These are phyloP conservation scores for Lepidotrigona ventralis DNA, from an alignment of 1,140 invertebrate genomes.

Conservation along the genomic window DNA sequence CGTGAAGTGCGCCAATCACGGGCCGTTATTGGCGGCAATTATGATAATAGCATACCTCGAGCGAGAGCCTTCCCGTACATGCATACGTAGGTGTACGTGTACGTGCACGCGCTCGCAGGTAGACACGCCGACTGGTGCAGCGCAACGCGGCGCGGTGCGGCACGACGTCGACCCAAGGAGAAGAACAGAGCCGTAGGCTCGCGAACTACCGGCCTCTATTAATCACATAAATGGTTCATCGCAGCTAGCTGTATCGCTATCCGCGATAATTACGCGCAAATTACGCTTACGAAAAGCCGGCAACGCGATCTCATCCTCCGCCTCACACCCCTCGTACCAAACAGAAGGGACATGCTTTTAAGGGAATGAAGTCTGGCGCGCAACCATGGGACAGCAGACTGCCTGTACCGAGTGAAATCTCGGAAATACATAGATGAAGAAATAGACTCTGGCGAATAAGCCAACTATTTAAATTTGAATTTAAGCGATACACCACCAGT, in stretches of 20 bases:
- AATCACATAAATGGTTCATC: constrained; percentile 79
- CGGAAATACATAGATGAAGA: not conserved
- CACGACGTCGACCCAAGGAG: constrained; percentile 42
- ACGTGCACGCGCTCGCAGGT: constrained; percentile 31
- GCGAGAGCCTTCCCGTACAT: constrained; percentile 68
- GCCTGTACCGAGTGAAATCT: not conserved
- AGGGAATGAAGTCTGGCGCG: not conserved
- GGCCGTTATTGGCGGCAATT: constrained; percentile 79
- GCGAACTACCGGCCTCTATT: constrained; percentile 77
- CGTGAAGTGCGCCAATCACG: constrained; percentile 78
- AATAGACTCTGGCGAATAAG: not conserved
- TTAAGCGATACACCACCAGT: not conserved
- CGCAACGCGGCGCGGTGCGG: not conserved
- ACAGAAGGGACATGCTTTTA: constrained; percentile 23
- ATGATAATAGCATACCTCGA: constrained; percentile 79
- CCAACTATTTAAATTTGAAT: not conserved
- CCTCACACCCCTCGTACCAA: not conserved
- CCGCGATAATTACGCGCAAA: constrained; percentile 75
- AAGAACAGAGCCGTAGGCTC: constrained; percentile 59
- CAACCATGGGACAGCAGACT: not conserved
- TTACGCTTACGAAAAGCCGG: constrained; percentile 63
- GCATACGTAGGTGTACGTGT: constrained; percentile 42
- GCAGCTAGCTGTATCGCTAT: constrained; percentile 74
- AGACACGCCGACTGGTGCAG: constrained; percentile 33
- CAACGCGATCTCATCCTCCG: not conserved